phyloP scores from a whole-genome alignment of 1,140 invertebrate species.

The Lasaia peninsularis region DNA sequence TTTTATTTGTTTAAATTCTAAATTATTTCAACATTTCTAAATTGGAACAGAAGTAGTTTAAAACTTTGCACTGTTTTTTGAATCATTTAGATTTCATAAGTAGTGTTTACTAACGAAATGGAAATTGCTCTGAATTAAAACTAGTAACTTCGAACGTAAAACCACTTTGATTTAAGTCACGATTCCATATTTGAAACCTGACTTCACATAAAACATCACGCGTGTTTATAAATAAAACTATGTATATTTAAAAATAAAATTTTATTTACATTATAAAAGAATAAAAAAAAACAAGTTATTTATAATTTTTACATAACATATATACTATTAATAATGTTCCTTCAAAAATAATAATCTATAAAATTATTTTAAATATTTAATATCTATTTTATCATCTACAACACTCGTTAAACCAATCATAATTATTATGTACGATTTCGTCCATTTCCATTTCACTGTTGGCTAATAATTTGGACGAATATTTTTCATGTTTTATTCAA shows the following conservation, averaged over 20 bases:
- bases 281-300: not conserved
- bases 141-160: too few species aligned
- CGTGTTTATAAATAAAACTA: not conserved
- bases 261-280: constrained; percentile 2
- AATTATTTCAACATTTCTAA: too few species aligned
- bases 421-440: constrained; percentile 1
- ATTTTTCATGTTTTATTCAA: not conserved
- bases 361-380: not conserved
- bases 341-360: not conserved
- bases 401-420: not conserved
- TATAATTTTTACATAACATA: constrained; percentile 1
- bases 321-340: not conserved
- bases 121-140: too few species aligned
- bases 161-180: too few species aligned
- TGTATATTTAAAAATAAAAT: constrained; percentile 4
- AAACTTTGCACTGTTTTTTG: too few species aligned
- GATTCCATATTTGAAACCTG: too few species aligned
- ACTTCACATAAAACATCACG: not conserved
- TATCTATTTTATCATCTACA: not conserved
- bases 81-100: too few species aligned
- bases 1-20: too few species aligned
- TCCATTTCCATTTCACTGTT: constrained; percentile 1
- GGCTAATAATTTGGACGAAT: not conserved
- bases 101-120: too few species aligned
- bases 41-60: too few species aligned